Conservation (phyloP, 2,797 vertebrate genomes). For the Oophaga sylvatica region DNA sequence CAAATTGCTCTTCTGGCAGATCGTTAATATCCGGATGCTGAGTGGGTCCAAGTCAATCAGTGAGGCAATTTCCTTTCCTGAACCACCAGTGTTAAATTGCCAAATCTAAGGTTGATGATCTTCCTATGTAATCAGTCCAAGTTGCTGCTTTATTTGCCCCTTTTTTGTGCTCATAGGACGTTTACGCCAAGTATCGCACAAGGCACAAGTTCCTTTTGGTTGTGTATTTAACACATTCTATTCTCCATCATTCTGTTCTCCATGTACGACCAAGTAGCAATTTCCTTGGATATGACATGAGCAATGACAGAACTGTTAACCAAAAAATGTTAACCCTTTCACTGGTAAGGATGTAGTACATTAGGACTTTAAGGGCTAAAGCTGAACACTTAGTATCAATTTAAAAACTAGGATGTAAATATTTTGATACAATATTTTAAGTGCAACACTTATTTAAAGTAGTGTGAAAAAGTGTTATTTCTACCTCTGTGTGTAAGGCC, state of each 20-base stretch:
- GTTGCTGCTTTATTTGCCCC: background rate
- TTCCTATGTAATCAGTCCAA: conserved; percentile 8
- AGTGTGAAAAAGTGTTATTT: no score
- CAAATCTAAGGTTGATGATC: conserved; percentile 42
- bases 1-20: conserved; percentile 35
- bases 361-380: no score
- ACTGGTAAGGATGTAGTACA: background rate
- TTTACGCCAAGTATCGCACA: background rate
- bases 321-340: background rate
- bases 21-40: conserved; percentile 37
- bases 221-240: background rate
- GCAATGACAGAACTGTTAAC: background rate
- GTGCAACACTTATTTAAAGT: no score
- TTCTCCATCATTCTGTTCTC: background rate
- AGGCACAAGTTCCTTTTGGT: background rate
- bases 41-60: conserved; percentile 35
- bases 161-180: background rate
- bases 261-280: background rate
- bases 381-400: no score
- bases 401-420: no score
- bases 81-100: conserved; percentile 36
- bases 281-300: background rate
- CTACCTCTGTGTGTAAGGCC: no score
- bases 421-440: no score
- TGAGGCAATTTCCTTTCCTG: conserved; percentile 45